Evolutionary conservation across 1,140 invertebrate species (phyloP).

Genomic region (Drosophila subobscura): DNA sequence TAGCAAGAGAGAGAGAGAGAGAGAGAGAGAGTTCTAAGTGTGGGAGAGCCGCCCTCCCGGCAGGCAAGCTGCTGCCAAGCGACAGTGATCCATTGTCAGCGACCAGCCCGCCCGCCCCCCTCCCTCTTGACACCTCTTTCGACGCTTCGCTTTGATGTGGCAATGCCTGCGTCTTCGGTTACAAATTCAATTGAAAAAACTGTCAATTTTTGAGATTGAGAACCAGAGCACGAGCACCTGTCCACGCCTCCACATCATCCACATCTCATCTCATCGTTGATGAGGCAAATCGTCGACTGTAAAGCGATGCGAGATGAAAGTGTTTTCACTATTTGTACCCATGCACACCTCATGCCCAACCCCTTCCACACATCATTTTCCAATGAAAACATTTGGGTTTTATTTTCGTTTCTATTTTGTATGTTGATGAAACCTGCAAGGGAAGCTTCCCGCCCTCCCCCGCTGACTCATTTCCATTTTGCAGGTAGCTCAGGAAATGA

Average conservation of each 20-base stretch:
- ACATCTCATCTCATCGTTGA: slow-evolving; percentile 1
- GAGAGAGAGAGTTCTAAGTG: not conserved
- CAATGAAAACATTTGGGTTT: slow-evolving; percentile 70
- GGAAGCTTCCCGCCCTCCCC: slow-evolving; percentile 1
- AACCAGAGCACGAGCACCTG: slow-evolving; percentile 37
- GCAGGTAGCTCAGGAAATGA: slow-evolving; percentile 3
- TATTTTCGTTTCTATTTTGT: slow-evolving; percentile 43
- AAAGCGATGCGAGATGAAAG: slow-evolving; percentile 77
- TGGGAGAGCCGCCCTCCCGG: not conserved
- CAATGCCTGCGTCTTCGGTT: slow-evolving; percentile 68
- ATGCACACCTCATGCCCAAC: not conserved
- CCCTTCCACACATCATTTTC: slow-evolving; percentile 29
- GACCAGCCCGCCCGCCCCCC: not conserved
- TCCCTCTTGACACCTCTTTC: not conserved
- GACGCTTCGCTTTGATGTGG: slow-evolving; percentile 63
- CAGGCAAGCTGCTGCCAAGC: slow-evolving; percentile 4
- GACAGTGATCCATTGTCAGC: slow-evolving; percentile 33
- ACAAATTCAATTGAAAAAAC: slow-evolving; percentile 76
- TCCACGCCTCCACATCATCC: slow-evolving; percentile 14
- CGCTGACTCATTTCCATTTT: not conserved
- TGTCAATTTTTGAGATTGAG: slow-evolving; percentile 56
- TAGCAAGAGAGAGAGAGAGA: not conserved
- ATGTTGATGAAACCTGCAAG: not conserved
- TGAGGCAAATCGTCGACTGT: slow-evolving; percentile 40
- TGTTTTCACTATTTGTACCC: slow-evolving; percentile 27